These are phyloP conservation scores for Odontocolon sp. DNA, from an alignment of 2,888 invertebrate species.

Conservation along the genomic window DNA sequence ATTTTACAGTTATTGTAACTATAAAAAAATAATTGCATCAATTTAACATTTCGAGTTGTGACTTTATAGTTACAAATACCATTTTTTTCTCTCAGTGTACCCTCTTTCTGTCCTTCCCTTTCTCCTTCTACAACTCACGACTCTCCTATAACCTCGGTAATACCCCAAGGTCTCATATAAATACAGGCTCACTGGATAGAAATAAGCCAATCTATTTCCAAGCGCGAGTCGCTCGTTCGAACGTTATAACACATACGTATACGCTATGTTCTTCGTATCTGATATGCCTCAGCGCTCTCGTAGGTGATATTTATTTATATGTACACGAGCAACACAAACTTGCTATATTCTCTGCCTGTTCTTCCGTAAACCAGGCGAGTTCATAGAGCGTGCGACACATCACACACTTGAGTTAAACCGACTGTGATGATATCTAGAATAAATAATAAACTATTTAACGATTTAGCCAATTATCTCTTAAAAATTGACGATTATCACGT, in stretches of 20 bases:
- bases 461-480: too few relatives aligned
- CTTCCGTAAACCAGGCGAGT: too few relatives aligned
- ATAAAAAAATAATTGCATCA: too few relatives aligned
- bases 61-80: too few relatives aligned
- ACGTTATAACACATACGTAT: background rate
- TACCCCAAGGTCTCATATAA: conserved; percentile 44
- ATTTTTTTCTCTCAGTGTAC: background rate
- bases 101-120: background rate
- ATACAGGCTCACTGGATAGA: conserved; percentile 27
- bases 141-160: conserved; percentile 12
- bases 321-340: background rate
- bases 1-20: too few relatives aligned
- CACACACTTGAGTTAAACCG: background rate
- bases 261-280: background rate
- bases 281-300: background rate
- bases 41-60: too few relatives aligned
- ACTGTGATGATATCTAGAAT: background rate
- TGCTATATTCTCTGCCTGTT: too few relatives aligned
- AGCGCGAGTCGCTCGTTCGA: background rate
- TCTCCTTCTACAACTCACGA: background rate
- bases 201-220: conserved; percentile 50
- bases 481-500: too few relatives aligned
- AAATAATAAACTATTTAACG: conserved; percentile 5
- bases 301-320: conserved; percentile 19
- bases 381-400: background rate